Evolutionary conservation across 2,888 invertebrate species (phyloP).

Genomic region (Chaitophorus viminalis): DNA sequence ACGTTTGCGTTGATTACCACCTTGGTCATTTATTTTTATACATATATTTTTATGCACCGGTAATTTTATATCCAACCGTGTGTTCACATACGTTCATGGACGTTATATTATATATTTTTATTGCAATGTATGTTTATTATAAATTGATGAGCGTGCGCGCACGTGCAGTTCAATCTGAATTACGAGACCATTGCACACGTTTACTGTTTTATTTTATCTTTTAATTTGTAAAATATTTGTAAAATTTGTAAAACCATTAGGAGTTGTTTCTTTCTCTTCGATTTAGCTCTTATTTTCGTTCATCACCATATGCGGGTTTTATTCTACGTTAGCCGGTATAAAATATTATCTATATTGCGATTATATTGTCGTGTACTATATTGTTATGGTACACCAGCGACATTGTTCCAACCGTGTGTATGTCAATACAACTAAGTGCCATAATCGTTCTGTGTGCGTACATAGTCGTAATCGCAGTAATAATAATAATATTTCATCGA

Average conservation of each 20-base stretch:
- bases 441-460: too few species aligned
- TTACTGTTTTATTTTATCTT: neutral
- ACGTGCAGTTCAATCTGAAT: neutral
- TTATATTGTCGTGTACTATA: neutral
- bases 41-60: neutral
- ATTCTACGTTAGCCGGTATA: neutral
- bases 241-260: too few species aligned
- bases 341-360: neutral
- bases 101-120: neutral
- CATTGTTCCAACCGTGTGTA: neutral
- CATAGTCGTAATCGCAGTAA: neutral
- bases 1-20: neutral
- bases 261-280: neutral
- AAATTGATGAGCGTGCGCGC: neutral
- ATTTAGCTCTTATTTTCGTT: neutral
- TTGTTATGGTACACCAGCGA: neutral
- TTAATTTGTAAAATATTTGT: too few species aligned
- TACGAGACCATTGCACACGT: neutral
- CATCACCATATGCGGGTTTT: neutral
- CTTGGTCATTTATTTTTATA: neutral
- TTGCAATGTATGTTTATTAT: neutral
- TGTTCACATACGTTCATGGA: neutral
- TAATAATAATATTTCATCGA: neutral
- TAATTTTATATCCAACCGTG: neutral
- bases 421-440: too few species aligned